Evolutionary conservation across 2,888 invertebrate species (phyloP).

Genomic region (Dione juno): DNA sequence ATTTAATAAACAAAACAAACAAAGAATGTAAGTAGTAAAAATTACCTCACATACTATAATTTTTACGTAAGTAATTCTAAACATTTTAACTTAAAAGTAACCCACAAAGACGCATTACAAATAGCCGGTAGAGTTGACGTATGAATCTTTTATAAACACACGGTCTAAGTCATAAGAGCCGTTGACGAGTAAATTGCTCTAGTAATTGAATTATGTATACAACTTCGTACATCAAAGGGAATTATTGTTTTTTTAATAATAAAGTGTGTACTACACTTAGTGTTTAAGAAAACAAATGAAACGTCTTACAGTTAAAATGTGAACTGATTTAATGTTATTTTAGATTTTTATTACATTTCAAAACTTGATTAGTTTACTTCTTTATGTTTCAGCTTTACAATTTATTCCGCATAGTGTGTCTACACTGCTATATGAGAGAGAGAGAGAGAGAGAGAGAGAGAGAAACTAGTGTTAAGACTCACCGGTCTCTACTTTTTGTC

Average conservation of each 20-base stretch:
- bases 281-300: neutral
- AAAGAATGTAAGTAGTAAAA: too few species aligned
- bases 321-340: neutral
- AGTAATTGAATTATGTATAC: slow-evolving; percentile 24
- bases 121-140: slow-evolving; percentile 54
- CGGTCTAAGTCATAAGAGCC: slow-evolving; percentile 46
- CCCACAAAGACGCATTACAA: slow-evolving; percentile 57
- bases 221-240: slow-evolving; percentile 10
- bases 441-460: too few species aligned
- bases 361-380: too few species aligned
- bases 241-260: slow-evolving; percentile 16
- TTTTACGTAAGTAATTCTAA: slow-evolving; percentile 49
- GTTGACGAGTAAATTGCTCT: slow-evolving; percentile 39
- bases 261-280: neutral
- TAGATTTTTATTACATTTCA: neutral
- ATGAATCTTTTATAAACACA: slow-evolving; percentile 64
- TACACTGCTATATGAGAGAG: too few species aligned
- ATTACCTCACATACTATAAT: too few species aligned
- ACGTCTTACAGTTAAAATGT: neutral
- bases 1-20: slow-evolving; percentile 3
- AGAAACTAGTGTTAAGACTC: too few species aligned
- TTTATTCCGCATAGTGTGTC: neutral
- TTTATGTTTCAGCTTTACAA: neutral
- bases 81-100: slow-evolving; percentile 57
- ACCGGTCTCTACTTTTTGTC: too few species aligned